Base-by-base conservation (phyloP, 2,797 vertebrate species). In the Phrynocephalus vlangalii region DNA sequence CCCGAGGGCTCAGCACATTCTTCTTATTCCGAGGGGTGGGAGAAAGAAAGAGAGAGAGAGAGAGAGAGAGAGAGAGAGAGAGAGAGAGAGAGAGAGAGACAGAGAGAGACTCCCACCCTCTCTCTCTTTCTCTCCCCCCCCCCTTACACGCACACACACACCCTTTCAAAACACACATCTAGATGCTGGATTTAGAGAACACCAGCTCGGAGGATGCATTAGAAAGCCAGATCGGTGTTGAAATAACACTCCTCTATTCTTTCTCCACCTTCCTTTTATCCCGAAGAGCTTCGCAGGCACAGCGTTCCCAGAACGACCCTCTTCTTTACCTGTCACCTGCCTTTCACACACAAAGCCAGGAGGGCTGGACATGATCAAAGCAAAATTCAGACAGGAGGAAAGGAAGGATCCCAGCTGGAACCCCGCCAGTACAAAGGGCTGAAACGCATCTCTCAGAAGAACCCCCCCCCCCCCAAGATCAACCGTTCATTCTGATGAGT, bases 1-100 rank as follows among this genome's bases (percentile, higher is more conserved):
- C 97, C 97, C 97, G 95, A 96, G 96, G 95, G 95, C 95, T 94
- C 95, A 95, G 96, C 96, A 97, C 95, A 96, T 96, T 96, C 95
- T 96, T 96, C 95, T 96, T 91, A 85, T 93, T 96, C 94, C 93
- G 92, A 10, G 33, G 91, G 89, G 71, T 86, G 90, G 90, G 71
- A 93, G 71, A 71, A 85, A 92, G 82, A 92, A 4, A 86, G 88
- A 75, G 88, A 75, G 68, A 93, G 66, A 71, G 86, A 92, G 82
- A 92, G 9, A 0, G 26, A 2, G 0, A 18, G 88, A 75, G 88
- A 75, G 68, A 93, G 66, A 71, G 86, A 92, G 82, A 92, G 9
- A n/a, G n/a, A n/a, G n/a, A n/a, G n/a, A n/a, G n/a, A n/a, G 89
- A 75, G 71, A 93, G 71, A 71, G 86, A 92, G 82, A 92, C 5